Base-by-base conservation (phyloP, 2,113 vertebrate species). In the Sturnus vulgaris region DNA sequence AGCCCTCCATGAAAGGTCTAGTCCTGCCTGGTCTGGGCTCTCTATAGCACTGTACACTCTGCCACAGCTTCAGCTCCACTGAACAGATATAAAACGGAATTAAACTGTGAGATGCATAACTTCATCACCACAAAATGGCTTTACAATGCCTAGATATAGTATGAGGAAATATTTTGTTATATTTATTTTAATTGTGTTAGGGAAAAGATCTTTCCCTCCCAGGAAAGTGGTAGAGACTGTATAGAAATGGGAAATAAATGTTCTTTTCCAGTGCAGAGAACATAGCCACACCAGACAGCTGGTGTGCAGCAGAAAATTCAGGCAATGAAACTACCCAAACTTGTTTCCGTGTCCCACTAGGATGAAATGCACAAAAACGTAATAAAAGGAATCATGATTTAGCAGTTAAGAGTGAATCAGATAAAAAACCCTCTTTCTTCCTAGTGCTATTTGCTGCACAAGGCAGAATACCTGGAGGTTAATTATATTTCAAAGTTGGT, bases 401-500 rank as follows among this genome's bases (percentile, higher is more conserved):
- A 88, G 60, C 60, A 88, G 88, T 52, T 78, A 47, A 61, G 68
- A 94, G 56, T 47, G 72, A 88, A 86, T 81, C 40, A 71, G 68
- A 80, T 93, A 55, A 93, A 95, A 92, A 65, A 4, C 16, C 15
- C 31, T 63, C 35, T 79, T 85, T 90, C 87, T 83, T 92, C 63
- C 35, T 92, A 11, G 68, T 84, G 80, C 39, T 90, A 10, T 93
- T 88, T 47, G 44, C 44, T 92, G 88, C 82, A 75, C 50, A n/a
- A 73, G 61, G 52, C 56, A 78, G 81, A 94, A 86, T 83, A 52
- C 2, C 5, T 49, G 19, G 69, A 81, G 75, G 71, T 95, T 94
- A 95, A 94, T 95, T 92, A 59, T 78, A 71, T 91, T 95, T 95
- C 42, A 71, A 84, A 95, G 89, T 49, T 5, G 7, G 72, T 56